Evolutionary conservation across 2,797 vertebrate species (phyloP), one percentile per base, ranked within the genome.

Genomic region (Valencia hispanica): DNA sequence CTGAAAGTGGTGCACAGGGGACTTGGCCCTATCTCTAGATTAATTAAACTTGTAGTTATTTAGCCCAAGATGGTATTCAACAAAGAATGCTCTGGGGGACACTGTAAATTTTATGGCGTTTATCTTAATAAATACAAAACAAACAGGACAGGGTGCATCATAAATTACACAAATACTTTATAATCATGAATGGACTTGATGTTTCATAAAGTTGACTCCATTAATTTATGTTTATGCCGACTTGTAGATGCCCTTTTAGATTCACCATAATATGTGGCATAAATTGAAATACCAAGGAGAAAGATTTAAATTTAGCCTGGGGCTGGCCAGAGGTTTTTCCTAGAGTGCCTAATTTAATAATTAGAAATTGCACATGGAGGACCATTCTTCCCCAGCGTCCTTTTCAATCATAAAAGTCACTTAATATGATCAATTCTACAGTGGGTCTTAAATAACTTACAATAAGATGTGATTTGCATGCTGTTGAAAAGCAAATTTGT

Each of bases 271-370:
- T 11, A n/a, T 53, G 25, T 15, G 65, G 41, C 36, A 59, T 25
- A 68, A 51, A 10, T 72, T n/a, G 6, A 59, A 59, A 74, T 39
- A 47, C 53, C n/a, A 73, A 55, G 9, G 1, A n/a, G 51, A 71
- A 48, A 30, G 7, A 75, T 17, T 70, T 5, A 39, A n/a, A 72
- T 69, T 53, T 66, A 77, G 48, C 43, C 25, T 57, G 10, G 22
- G 4, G 51, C 32, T 41, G 14, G 1, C 14, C 32, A 51, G 51
- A 70, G 47, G 11, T 36, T 51, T 70, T 47, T 50, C 22, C 30
- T 50, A 32, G 30, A 11, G 30, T 30, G 11, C 20, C 30, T 66
- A 27, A 10, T 66, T 70, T 68, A 34, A 30, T 70, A 7, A 70
- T 70, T 32, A 34, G 30, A 70, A 50, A 50, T 50, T 50, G n/a